These are phyloP conservation scores for Synanthedon tipuliformis DNA, from an alignment of 2,888 invertebrate species.

Conservation along the genomic window DNA sequence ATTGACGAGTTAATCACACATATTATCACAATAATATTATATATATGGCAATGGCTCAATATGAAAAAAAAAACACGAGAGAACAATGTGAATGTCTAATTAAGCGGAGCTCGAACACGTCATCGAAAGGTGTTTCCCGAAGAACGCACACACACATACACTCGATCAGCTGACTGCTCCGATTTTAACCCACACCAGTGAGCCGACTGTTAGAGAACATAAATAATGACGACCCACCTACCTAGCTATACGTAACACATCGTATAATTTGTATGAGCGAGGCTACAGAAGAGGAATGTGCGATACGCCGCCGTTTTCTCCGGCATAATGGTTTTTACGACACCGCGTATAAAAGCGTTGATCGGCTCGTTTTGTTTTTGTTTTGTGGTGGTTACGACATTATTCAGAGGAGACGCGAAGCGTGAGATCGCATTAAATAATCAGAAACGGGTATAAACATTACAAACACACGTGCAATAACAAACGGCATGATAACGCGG, in stretches of 20 bases:
- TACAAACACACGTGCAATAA: constrained; percentile 41
- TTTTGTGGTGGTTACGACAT: constrained; percentile 37
- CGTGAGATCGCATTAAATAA: constrained; percentile 62
- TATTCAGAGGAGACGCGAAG: constrained; percentile 24
- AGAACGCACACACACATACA: constrained; percentile 59
- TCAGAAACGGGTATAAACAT: constrained; percentile 43
- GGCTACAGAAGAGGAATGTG: constrained; percentile 42
- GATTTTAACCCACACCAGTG: constrained; percentile 68
- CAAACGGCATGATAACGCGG: constrained; percentile 14
- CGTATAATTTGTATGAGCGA: constrained; percentile 66
- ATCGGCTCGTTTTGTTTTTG: constrained; percentile 25
- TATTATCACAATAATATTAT: neutral
- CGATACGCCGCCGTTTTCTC: constrained; percentile 54
- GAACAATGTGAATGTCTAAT: constrained; percentile 68
- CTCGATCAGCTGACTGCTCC: constrained; percentile 68
- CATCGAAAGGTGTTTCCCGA: constrained; percentile 71
- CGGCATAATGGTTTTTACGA: constrained; percentile 46
- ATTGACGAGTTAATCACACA: neutral
- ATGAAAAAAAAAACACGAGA: constrained; percentile 37
- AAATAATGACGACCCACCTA: constrained; percentile 70
- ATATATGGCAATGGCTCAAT: neutral
- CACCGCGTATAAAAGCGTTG: constrained; percentile 42
- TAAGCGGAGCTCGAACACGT: constrained; percentile 66
- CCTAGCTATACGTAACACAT: constrained; percentile 65
- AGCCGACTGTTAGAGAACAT: constrained; percentile 67